phyloP scores from a whole-genome alignment of 53 echinoderm and acorn worm species.

The Arbacia lixula region DNA sequence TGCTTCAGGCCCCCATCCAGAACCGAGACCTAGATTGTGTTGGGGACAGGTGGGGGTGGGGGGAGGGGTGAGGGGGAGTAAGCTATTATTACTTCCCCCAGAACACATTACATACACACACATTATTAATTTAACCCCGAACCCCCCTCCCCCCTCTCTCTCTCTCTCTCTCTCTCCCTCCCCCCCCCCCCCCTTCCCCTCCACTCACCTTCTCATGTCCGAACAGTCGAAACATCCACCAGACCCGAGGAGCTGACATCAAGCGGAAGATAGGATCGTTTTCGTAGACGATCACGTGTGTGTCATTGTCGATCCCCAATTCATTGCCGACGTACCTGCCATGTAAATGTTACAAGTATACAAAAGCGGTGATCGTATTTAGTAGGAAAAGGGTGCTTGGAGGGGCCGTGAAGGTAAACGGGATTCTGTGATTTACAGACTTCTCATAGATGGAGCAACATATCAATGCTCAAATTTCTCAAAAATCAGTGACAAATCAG shows the following conservation, averaged over 20 bases:
- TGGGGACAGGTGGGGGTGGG: too few relatives aligned
- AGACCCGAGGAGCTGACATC: slow-evolving; percentile 59
- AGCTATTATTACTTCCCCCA: too few relatives aligned
- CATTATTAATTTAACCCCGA: background rate
- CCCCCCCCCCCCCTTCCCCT: background rate
- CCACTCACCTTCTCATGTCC: slow-evolving; percentile 1
- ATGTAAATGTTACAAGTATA: background rate
- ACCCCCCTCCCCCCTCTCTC: background rate
- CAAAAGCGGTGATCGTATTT: too few relatives aligned
- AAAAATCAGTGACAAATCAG: too few relatives aligned
- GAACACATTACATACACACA: background rate
- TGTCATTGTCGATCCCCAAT: too few relatives aligned
- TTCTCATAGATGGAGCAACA: too few relatives aligned
- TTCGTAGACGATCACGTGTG: slow-evolving; percentile 80
- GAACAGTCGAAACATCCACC: slow-evolving; percentile 91
- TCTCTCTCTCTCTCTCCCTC: background rate
- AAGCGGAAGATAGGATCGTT: slow-evolving; percentile 67
- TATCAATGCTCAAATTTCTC: too few relatives aligned
- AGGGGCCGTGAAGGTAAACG: too few relatives aligned
- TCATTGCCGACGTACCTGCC: slow-evolving; percentile 24
- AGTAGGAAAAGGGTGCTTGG: too few relatives aligned
- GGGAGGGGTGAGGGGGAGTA: too few relatives aligned
- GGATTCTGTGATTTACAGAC: too few relatives aligned
- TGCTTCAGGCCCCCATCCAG: slow-evolving; percentile 81
- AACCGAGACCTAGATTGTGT: slow-evolving; percentile 55